These are phyloP conservation scores for Endomychus coccineus DNA, from an alignment of 2,888 invertebrate genomes.

Conservation along the genomic window DNA sequence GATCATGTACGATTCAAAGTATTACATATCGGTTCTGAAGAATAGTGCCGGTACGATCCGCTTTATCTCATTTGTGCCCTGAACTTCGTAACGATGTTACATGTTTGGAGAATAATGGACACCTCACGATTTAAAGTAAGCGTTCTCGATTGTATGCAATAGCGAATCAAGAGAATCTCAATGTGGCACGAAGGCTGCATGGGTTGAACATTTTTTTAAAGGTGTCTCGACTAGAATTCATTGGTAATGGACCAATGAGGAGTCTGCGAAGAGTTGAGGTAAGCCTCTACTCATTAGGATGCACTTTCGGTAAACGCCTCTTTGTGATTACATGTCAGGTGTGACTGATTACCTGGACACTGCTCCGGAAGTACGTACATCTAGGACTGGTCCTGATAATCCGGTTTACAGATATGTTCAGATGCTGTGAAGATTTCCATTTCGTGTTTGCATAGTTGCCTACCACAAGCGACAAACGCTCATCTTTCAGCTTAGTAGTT, in stretches of 20 bases:
- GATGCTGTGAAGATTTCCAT: conserved; percentile 10
- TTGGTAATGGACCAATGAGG: conserved; percentile 36
- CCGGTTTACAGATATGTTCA: conserved; percentile 23
- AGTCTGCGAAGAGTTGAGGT: conserved; percentile 25
- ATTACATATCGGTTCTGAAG: too few relatives aligned
- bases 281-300: conserved; percentile 41
- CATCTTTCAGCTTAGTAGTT: too few relatives aligned
- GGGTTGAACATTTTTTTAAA: conserved; percentile 24
- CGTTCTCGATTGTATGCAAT: conserved; percentile 24
- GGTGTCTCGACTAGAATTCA: conserved; percentile 1
- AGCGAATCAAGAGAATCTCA: conserved; percentile 30
- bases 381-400: conserved; percentile 33
- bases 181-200: conserved; percentile 28
- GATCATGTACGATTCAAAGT: too few relatives aligned
- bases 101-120: conserved; percentile 30
- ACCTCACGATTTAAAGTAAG: conserved; percentile 33
- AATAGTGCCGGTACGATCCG: too few relatives aligned
- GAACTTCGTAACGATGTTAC: conserved; percentile 27
- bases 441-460: conserved; percentile 10
- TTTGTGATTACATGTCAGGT: conserved; percentile 45
- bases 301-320: conserved; percentile 40
- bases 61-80: conserved; percentile 17
- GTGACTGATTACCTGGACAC: conserved; percentile 43
- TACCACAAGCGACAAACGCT: too few relatives aligned
- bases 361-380: conserved; percentile 39